Evolutionary conservation across 2,888 invertebrate species (phyloP), one percentile per base, ranked within the genome.

Genomic region (Pandemis heparana): DNA sequence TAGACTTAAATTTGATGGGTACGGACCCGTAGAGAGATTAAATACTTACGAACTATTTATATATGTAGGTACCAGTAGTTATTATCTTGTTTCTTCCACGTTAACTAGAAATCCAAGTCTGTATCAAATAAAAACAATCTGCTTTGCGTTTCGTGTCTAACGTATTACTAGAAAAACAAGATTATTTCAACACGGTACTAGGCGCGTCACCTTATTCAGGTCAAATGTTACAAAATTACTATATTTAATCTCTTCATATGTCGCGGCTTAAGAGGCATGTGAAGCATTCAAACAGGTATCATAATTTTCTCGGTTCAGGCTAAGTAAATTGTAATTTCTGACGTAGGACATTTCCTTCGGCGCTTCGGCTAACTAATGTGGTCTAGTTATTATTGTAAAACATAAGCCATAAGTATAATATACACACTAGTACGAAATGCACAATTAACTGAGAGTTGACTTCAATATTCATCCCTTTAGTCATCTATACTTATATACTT

Each of bases 221-320:
- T 79, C 79, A 78, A 69, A 75, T 74, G 75, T 83, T 80, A 77
- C 77, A 79, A 80, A 81, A 83, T 67, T 73, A 69, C 61, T 72
- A 32, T 32, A n/a, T n/a, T n/a, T n/a, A 63, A 77, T 70, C 74
- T 78, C 76, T 77, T 76, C 62, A 75, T 77, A 73, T 74, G 75
- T 71, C 64, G 61, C 62, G 38, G 60, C 62, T 60, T 70, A 75
- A 70, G 75, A 66, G 71, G 74, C 16, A 63, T 72, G 63, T 43
- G 46, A 16, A 39, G 48, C 59, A 43, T 53, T 18, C 18, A 53
- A 53, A 9, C 12, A 46, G 14, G 1, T 53, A 56, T 16, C 51
- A 53, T 16, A 16, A 53, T 16, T 53, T 53, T 16, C 51, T 8
- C 9, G 16, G 8, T 6, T 16, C 9, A 18, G 16, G 8, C 16